Evolutionary conservation across 2,888 invertebrate species (phyloP).

Genomic region (Coelinius sp.): DNA sequence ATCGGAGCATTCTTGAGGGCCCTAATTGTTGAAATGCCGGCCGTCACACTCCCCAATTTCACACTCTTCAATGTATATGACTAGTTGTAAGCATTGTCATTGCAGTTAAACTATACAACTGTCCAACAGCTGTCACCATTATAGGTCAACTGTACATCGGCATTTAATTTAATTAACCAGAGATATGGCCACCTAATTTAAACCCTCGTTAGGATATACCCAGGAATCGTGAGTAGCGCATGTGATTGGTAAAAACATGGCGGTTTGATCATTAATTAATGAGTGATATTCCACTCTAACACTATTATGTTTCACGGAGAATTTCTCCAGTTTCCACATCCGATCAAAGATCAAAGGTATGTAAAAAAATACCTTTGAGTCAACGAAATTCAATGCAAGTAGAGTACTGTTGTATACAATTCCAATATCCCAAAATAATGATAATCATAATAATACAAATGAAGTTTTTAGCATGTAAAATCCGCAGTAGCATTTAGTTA

Average conservation of each 20-base stretch:
- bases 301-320: background rate
- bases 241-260: background rate
- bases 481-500: background rate
- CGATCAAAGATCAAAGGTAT: background rate
- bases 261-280: background rate
- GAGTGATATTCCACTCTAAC: background rate
- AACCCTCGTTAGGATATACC: background rate
- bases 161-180: background rate
- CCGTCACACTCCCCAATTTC: background rate
- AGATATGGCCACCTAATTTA: background rate
- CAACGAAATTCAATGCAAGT: background rate
- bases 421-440: no score
- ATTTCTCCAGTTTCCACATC: background rate
- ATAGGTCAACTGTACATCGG: background rate
- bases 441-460: no score
- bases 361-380: background rate
- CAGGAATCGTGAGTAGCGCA: background rate
- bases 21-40: background rate
- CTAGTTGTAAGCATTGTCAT: background rate
- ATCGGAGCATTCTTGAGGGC: background rate
- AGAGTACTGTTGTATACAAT: no score
- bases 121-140: background rate
- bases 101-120: background rate
- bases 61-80: background rate
- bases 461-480: no score